Conservation (phyloP, 2,113 vertebrate species). For the Anseranas semipalmata region DNA sequence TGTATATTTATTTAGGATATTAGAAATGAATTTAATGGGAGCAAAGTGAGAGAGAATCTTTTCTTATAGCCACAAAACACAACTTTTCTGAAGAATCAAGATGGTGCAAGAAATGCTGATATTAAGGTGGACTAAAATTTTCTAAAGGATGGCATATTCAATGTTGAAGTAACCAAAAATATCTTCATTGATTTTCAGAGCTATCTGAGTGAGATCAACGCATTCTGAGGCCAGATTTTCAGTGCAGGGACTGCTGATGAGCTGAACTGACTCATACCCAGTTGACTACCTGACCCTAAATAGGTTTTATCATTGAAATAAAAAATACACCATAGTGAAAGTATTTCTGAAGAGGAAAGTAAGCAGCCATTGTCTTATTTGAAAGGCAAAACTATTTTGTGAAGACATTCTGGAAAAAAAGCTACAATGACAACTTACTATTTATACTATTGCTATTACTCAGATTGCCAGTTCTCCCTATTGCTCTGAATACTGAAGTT, state of each 20-base stretch:
- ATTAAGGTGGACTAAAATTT: background rate
- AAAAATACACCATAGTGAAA: background rate
- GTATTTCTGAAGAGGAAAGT: background rate
- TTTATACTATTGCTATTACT: too few species aligned
- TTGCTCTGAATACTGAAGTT: background rate
- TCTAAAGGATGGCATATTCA: background rate
- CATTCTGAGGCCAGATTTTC: background rate
- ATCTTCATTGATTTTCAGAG: background rate
- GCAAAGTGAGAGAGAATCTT: background rate
- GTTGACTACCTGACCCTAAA: background rate
- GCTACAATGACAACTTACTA: background rate
- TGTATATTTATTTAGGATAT: background rate
- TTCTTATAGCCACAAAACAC: background rate
- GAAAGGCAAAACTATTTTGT: background rate
- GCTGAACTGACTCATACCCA: background rate
- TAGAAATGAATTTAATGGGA: background rate
- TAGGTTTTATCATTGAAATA: background rate
- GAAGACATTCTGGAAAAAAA: background rate
- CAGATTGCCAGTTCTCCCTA: background rate
- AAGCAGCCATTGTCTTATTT: background rate
- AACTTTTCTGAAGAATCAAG: background rate
- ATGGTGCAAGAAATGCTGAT: background rate
- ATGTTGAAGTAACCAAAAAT: background rate
- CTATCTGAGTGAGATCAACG: background rate
- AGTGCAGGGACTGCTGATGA: accelerated